Evolutionary conservation across 2,797 vertebrate genomes (phyloP).

Genomic region (Ctenopoma multispine): DNA sequence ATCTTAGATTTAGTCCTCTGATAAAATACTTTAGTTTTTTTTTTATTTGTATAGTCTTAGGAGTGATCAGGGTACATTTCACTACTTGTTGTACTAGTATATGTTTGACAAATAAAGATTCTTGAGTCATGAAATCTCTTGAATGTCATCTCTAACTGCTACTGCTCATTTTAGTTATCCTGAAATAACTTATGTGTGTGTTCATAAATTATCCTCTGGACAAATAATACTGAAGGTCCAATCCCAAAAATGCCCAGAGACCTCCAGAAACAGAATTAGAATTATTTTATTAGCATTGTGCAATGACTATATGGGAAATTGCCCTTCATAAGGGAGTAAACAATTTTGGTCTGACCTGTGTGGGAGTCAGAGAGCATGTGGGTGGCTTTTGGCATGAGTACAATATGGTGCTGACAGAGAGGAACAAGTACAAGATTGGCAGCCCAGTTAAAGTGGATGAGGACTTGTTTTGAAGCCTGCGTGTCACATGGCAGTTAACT

Average conservation of each 20-base stretch:
- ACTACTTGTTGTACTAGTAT: too few relatives aligned
- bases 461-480: slow-evolving; percentile 58
- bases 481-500: slow-evolving; percentile 45
- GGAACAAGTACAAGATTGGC: slow-evolving; percentile 45
- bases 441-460: slow-evolving; percentile 19
- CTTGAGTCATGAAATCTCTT: too few relatives aligned
- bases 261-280: slow-evolving; percentile 3
- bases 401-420: slow-evolving; percentile 50
- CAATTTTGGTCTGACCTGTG: slow-evolving; percentile 59
- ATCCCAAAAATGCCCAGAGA: neutral
- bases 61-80: too few relatives aligned
- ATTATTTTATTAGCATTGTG: slow-evolving; percentile 16
- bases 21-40: too few relatives aligned
- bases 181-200: neutral
- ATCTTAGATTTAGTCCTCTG: too few relatives aligned
- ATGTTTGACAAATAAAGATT: too few relatives aligned
- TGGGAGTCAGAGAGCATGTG: slow-evolving; percentile 64
- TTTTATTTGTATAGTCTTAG: too few relatives aligned
- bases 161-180: neutral
- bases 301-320: slow-evolving; percentile 45
- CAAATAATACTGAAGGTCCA: neutral
- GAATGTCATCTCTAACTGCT: too few relatives aligned
- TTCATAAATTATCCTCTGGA: neutral
- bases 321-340: slow-evolving; percentile 54
- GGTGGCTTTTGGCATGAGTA: slow-evolving; percentile 55